Evolutionary conservation across 2,797 vertebrate genomes (phyloP).

Genomic region (Eospalax fontanierii): DNA sequence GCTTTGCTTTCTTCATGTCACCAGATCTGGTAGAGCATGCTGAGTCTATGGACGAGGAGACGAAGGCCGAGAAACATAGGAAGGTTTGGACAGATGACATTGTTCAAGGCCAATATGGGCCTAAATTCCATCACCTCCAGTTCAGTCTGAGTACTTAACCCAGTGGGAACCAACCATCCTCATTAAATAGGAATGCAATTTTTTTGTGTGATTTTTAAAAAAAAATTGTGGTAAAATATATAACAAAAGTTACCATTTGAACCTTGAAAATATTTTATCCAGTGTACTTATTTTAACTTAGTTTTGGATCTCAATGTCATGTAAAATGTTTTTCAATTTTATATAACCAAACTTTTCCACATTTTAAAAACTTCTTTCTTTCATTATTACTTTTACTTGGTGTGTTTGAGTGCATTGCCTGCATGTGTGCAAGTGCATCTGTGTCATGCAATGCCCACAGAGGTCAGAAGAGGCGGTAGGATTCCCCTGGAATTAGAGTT

Average conservation of each 20-base stretch:
- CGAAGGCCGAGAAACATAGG: neutral
- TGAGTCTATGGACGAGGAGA: neutral
- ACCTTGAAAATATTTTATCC: neutral
- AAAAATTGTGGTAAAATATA: neutral
- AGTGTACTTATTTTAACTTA: constrained; percentile 7
- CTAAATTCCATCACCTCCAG: neutral
- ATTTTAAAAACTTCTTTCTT: neutral
- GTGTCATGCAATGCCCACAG: too few species aligned
- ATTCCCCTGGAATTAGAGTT: too few species aligned
- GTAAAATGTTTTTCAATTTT: neutral
- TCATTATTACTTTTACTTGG: too few species aligned
- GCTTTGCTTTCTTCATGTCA: neutral
- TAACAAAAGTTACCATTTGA: neutral
- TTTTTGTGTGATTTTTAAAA: neutral
- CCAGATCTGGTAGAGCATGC: neutral
- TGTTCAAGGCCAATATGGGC: neutral
- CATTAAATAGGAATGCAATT: accelerated
- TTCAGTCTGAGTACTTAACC: neutral
- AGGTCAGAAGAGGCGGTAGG: too few species aligned
- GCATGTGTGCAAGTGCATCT: too few species aligned
- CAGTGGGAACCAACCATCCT: neutral
- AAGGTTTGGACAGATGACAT: neutral
- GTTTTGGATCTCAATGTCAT: neutral
- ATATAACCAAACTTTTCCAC: neutral
- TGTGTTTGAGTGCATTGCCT: too few species aligned